Evolutionary conservation across 2,113 vertebrate species (phyloP).

Genomic region (Otus sunia): DNA sequence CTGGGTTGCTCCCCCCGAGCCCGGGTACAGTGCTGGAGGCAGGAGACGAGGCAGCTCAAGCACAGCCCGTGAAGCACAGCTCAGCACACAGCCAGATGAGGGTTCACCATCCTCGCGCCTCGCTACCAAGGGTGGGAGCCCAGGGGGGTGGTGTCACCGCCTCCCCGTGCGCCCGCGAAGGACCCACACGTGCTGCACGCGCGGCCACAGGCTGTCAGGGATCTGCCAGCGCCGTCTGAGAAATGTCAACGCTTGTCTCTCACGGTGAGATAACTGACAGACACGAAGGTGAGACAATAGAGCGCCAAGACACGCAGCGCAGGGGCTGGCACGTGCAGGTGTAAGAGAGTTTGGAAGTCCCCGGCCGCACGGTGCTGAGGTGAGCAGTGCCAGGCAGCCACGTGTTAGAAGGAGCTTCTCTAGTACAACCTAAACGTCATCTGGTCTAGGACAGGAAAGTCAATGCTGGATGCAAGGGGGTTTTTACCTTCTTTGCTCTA

Average conservation of each 20-base stretch:
- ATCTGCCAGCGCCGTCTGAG: rapidly evolving
- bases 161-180: rapidly evolving
- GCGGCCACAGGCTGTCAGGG: rapidly evolving
- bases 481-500: background rate
- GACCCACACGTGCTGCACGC: rapidly evolving
- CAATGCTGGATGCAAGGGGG: too few species aligned
- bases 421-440: rapidly evolving
- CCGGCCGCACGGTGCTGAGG: rapidly evolving
- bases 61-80: rapidly evolving
- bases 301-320: rapidly evolving
- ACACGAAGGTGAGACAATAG: rapidly evolving
- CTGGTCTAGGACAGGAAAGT: background rate
- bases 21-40: rapidly evolving
- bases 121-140: background rate
- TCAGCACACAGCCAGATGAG: rapidly evolving
- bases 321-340: background rate
- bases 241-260: rapidly evolving
- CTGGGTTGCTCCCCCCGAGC: background rate
- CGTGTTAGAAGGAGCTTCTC: background rate
- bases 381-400: rapidly evolving
- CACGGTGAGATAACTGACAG: rapidly evolving
- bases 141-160: rapidly evolving
- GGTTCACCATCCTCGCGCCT: rapidly evolving
- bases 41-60: rapidly evolving
- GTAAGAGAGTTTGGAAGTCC: too few species aligned